Conservation (phyloP, 2,888 invertebrate species). For the Eristalis arbustorum region DNA sequence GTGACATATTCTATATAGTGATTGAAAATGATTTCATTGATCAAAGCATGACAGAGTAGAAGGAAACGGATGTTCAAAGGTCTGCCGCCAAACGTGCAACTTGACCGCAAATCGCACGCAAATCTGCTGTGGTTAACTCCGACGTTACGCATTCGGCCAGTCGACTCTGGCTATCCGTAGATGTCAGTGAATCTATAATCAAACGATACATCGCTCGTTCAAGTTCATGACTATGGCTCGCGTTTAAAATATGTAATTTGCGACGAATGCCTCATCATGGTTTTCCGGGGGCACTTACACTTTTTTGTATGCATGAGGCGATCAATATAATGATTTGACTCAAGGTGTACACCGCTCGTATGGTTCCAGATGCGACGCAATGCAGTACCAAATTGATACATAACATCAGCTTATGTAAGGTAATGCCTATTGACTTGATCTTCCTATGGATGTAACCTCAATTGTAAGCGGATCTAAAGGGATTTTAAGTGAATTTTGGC, state of each 20-base stretch:
- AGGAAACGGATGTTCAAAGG: slow-evolving; percentile 17
- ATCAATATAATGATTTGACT: slow-evolving; percentile 35
- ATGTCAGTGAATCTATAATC: slow-evolving; percentile 21
- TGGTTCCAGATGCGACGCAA: slow-evolving; percentile 23
- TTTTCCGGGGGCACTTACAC: slow-evolving; percentile 34
- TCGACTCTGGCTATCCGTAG: slow-evolving; percentile 48
- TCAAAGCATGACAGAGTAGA: slow-evolving; percentile 15
- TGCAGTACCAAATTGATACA: slow-evolving; percentile 25
- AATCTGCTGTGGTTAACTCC: slow-evolving; percentile 34
- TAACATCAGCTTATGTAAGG: slow-evolving; percentile 17
- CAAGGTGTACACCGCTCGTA: slow-evolving; percentile 33
- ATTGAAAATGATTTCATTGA: not conserved
- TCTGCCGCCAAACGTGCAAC: slow-evolving; percentile 5
- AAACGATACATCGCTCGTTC: slow-evolving; percentile 38
- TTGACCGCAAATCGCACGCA: slow-evolving; percentile 48
- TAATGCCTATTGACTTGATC: not conserved
- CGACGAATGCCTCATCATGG: slow-evolving; percentile 6
- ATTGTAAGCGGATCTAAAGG: slow-evolving; percentile 31
- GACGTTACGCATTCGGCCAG: slow-evolving; percentile 28
- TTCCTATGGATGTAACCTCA: slow-evolving; percentile 8
- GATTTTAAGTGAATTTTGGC: slow-evolving; percentile 1
- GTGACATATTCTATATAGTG: not conserved
- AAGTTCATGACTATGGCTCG: slow-evolving; percentile 60
- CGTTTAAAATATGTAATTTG: slow-evolving; percentile 58
- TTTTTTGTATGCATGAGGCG: slow-evolving; percentile 50